Conservation (phyloP, 23 tunicate genomes). For the Botrylloides violaceus region DNA sequence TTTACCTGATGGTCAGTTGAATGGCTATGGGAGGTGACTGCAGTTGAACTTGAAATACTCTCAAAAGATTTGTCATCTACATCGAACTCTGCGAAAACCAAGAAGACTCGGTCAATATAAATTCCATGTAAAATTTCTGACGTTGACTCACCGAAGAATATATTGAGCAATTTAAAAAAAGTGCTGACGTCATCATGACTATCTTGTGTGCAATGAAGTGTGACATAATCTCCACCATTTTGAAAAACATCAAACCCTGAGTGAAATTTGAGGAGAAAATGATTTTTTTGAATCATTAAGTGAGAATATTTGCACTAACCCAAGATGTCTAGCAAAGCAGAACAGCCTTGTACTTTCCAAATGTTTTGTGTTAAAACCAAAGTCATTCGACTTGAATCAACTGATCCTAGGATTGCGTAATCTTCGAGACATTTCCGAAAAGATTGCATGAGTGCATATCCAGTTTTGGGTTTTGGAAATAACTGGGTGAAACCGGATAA, state of each 20-base stretch:
- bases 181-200: background rate
- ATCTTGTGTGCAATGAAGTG: constrained; percentile 11
- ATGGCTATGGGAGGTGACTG: background rate
- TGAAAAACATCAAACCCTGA: constrained; percentile 4
- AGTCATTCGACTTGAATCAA: background rate
- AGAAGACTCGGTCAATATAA: background rate
- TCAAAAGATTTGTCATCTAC: background rate
- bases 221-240: constrained; percentile 4
- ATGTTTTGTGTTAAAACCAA: constrained; percentile 11
- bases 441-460: background rate
- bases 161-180: background rate
- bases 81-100: background rate
- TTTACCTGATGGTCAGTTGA: background rate
- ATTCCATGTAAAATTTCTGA: background rate
- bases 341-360: constrained; percentile 31
- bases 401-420: background rate
- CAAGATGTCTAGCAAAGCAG: constrained; percentile 3
- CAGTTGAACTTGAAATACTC: background rate
- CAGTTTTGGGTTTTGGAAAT: constrained; percentile 21
- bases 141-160: constrained; percentile 12
- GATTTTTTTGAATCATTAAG: background rate
- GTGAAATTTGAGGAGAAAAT: no score
- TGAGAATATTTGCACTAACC: constrained; percentile 12
- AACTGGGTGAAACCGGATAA: constrained; percentile 20
- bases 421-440: background rate